Conservation (phyloP, 2,797 vertebrate genomes). For the Parauchenoglanis ngamensis region DNA sequence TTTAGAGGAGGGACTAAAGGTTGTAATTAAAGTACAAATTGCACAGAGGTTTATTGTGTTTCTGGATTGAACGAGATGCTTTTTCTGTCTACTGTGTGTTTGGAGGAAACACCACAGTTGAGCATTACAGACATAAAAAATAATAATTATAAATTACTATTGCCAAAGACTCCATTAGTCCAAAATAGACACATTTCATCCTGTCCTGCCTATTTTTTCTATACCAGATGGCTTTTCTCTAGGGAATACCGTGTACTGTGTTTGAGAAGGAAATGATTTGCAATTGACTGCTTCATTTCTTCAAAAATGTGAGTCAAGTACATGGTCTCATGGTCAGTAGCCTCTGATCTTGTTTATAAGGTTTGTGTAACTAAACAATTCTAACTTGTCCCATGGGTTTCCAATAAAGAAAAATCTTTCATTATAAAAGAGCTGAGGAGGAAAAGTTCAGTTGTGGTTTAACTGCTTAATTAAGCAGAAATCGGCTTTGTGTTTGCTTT, state of each 20-base stretch:
- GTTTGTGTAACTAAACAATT: neutral
- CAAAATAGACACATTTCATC: neutral
- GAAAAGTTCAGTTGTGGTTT: constrained; percentile 3
- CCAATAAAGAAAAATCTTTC: neutral
- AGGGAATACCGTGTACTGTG: neutral
- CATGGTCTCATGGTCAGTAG: too few species aligned
- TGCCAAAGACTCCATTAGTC: neutral
- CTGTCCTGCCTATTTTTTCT: neutral
- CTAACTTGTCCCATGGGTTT: neutral
- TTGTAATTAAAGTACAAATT: neutral
- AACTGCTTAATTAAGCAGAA: constrained; percentile 28
- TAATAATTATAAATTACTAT: neutral
- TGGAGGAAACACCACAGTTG: neutral
- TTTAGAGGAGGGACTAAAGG: neutral
- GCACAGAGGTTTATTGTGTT: neutral
- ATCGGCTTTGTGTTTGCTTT: neutral
- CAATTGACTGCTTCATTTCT: neutral
- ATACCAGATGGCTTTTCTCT: neutral
- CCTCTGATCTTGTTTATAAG: neutral
- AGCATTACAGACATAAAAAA: neutral
- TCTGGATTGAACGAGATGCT: neutral
- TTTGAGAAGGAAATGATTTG: neutral
- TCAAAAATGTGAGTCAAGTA: neutral
- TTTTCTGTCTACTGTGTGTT: neutral
- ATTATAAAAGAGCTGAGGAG: neutral